A percentile compares a stretch with the other conserved stretches of the same genome.
These are phyloP conservation scores for Aphidoletes aphidimyza DNA, from an alignment of 2,888 invertebrate genomes.

Conservation along the genomic window DNA sequence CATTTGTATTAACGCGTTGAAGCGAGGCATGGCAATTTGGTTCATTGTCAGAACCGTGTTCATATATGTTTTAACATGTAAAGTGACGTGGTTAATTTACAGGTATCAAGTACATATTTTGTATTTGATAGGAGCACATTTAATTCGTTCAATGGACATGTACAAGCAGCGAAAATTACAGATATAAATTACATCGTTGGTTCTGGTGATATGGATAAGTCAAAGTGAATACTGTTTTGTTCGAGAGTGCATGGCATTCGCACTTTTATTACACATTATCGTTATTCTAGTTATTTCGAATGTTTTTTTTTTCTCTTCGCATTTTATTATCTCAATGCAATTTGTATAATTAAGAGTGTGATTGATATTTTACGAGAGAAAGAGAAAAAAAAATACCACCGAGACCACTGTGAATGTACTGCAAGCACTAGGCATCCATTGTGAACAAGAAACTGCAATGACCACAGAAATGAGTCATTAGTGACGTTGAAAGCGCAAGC, in stretches of 20 bases:
- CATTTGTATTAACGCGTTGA: neutral
- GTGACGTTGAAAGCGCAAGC: neutral
- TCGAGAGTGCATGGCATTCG: neutral
- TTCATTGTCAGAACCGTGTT: neutral
- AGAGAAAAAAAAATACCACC: neutral
- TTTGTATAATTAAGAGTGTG: constrained; percentile 50
- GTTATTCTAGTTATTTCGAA: constrained; percentile 14
- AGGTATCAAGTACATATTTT: constrained; percentile 2
- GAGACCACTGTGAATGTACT: neutral
- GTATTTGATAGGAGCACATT: constrained; percentile 43
- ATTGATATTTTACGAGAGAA: constrained; percentile 48
- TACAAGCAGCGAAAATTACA: neutral
- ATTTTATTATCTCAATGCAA: constrained; percentile 53
- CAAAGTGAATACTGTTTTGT: neutral
- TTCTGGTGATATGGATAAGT: neutral
- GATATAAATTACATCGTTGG: constrained; percentile 20
- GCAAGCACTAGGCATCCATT: neutral
- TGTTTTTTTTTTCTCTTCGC: neutral
- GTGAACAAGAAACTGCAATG: neutral
- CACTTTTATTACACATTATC: constrained; percentile 47
- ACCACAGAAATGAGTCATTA: constrained; percentile 8
- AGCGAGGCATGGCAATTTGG: neutral
- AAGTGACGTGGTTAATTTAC: constrained; percentile 5
- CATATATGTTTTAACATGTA: neutral
- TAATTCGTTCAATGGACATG: neutral